These are phyloP conservation scores for Standfussiana lucernea DNA, from an alignment of 2,888 invertebrate species.

Conservation along the genomic window DNA sequence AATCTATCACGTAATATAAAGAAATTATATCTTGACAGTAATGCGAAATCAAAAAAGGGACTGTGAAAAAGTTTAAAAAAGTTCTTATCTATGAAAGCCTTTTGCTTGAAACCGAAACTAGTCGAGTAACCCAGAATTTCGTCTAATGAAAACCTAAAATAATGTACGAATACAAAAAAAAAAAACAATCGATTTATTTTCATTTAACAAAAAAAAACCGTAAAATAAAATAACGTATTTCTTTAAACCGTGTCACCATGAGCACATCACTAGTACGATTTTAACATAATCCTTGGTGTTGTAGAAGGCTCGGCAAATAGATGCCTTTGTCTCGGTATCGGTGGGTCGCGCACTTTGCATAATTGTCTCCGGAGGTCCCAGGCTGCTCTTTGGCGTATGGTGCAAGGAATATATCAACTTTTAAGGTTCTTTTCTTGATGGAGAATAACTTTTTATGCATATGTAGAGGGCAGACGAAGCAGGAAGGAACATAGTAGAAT, in stretches of 20 bases:
- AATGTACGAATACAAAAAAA: neutral
- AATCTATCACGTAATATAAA: too few species aligned
- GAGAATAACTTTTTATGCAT: neutral
- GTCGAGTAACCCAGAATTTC: too few species aligned
- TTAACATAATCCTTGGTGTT: conserved; percentile 59
- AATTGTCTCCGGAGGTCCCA: conserved; percentile 53
- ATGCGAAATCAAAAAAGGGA: too few species aligned
- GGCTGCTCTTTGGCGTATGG: conserved; percentile 32
- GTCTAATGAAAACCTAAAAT: neutral
- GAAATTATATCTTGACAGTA: too few species aligned
- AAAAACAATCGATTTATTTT: neutral
- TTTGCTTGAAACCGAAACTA: neutral
- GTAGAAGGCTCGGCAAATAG: conserved; percentile 55
- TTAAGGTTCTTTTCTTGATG: neutral
- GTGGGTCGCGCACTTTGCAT: conserved; percentile 64
- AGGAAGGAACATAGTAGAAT: too few species aligned
- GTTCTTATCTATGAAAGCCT: too few species aligned
- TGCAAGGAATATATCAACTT: conserved; percentile 13
- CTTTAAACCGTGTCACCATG: neutral
- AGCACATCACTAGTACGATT: conserved; percentile 42
- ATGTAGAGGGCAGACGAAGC: too few species aligned
- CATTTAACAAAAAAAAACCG: neutral
- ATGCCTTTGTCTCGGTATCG: conserved; percentile 56
- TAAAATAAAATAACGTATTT: neutral
- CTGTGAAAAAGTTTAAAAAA: too few species aligned